These are phyloP conservation scores for Tholera decimalis DNA, from an alignment of 2,888 invertebrate species.

Conservation along the genomic window DNA sequence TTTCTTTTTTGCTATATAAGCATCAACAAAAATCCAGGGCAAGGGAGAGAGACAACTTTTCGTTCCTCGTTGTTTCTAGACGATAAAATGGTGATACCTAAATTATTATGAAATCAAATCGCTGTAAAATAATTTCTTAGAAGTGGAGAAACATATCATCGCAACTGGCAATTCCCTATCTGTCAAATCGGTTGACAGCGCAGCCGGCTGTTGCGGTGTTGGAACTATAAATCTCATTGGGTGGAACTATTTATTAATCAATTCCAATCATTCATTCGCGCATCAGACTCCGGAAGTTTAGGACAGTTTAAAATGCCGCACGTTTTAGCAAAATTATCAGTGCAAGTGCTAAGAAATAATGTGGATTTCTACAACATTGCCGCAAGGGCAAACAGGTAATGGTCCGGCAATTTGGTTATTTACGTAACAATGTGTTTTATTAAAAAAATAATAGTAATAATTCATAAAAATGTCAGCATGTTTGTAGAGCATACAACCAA, in stretches of 20 bases:
- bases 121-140: neutral
- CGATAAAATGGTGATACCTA: too few species aligned
- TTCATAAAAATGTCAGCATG: too few species aligned
- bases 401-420: conserved; percentile 76
- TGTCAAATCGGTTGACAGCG: neutral
- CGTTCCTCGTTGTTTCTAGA: too few species aligned
- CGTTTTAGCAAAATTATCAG: conserved; percentile 79
- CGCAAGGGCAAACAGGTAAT: conserved; percentile 81
- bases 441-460: neutral
- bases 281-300: neutral
- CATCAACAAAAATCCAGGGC: too few species aligned
- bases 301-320: conserved; percentile 76
- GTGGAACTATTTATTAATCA: neutral
- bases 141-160: neutral
- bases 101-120: neutral
- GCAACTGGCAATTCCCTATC: neutral
- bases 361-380: conserved; percentile 74
- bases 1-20: too few species aligned
- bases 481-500: too few species aligned
- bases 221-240: neutral
- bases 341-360: conserved; percentile 81
- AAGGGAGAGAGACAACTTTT: too few species aligned
- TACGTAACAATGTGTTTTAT: conserved; percentile 76
- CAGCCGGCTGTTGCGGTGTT: conserved; percentile 1
- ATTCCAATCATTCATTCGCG: conserved; percentile 1